Evolutionary conservation across 2,113 vertebrate genomes (phyloP), one percentile per base, ranked within the genome.

Genomic region (Elephantulus edwardii): DNA sequence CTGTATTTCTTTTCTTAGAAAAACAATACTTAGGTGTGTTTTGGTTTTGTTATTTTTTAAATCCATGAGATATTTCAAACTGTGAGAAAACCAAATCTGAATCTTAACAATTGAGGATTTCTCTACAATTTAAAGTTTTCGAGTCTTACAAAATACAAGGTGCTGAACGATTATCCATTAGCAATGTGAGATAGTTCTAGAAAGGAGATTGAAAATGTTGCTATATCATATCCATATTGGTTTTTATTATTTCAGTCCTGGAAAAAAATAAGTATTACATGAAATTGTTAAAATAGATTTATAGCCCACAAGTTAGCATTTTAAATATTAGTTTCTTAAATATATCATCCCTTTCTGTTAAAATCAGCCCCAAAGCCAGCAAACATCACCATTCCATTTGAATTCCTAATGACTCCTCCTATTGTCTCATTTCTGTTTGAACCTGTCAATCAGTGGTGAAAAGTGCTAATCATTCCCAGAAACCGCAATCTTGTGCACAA

Each of bases 391-490:
- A 95, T 98, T 91, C 88, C 96, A 98, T 97, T 96, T 97, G 96
- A 98, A 98, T 98, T 96, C 97, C 96, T 97, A 97, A 97, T 97
- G 97, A 97, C 95, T 97, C 97, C 94, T 97, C 96, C 96, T 92
- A 97, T 97, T 98, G 98, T 98, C 94, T 97, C 97, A 95, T 97
- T 98, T 97, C 97, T 97, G 96, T 96, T 97, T 97, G 97, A 98
- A 97, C 96, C 97, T 97, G 97, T 96, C 98, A 98, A 96, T 98
- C 98, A 98, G 79, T 68, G 88, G 94, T 98, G 97, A 98, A 98
- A 98, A 98, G 97, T 98, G 97, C 96, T 97, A 98, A 98, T 98
- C 98, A 98, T 94, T 97, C 96, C 92, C 96, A 97, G 97, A 97
- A 98, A 97, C 95, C 96, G 97, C 96, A 96, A 77, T 97, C 96